phyloP scores from a whole-genome alignment of 2,113 vertebrate species.

The Neolamprologus modestus region DNA sequence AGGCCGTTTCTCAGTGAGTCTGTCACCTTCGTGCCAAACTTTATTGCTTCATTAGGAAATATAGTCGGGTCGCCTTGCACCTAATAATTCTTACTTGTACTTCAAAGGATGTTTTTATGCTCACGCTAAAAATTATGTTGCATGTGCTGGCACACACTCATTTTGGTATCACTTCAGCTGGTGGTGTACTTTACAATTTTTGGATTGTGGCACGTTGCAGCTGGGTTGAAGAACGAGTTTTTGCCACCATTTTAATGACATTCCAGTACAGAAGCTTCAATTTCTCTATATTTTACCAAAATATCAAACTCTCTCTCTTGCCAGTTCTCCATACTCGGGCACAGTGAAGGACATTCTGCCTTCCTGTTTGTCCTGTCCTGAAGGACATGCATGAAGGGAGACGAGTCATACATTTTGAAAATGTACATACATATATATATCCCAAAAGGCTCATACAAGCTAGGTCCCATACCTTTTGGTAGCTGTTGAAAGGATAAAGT shows the following conservation, averaged over 20 bases:
- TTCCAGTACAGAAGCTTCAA: neutral
- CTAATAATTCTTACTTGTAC: neutral
- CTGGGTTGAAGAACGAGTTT: neutral
- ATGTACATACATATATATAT: neutral
- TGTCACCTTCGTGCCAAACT: neutral
- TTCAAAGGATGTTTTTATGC: neutral
- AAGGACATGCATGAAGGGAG: neutral
- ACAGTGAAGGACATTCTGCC: neutral
- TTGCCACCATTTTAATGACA: neutral
- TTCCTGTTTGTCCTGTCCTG: neutral
- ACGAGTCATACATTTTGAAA: neutral
- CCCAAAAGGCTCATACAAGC: neutral
- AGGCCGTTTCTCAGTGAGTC: neutral
- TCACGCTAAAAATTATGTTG: neutral
- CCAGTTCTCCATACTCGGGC: neutral
- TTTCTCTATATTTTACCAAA: neutral
- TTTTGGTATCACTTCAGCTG: neutral
- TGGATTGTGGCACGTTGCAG: neutral
- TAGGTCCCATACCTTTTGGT: neutral
- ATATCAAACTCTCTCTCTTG: neutral
- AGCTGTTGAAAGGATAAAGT: neutral
- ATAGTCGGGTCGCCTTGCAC: neutral
- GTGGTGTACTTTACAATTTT: neutral
- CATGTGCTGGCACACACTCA: neutral
- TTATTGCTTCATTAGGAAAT: neutral